Evolutionary conservation across 1,140 invertebrate genomes (phyloP).

Genomic region (Myzus persicae): DNA sequence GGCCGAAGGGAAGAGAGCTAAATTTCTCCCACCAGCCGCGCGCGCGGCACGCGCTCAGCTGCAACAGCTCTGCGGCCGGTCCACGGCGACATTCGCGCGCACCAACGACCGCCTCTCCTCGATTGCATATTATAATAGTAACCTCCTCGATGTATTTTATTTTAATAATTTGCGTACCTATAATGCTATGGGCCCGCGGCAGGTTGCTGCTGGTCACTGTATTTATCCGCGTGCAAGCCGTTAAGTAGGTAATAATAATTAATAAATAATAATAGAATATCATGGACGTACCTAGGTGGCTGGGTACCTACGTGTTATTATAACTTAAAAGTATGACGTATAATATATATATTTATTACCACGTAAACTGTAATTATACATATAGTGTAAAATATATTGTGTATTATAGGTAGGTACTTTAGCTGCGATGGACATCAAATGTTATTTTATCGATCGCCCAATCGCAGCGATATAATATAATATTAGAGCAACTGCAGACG

Average conservation of each 20-base stretch:
- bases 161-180: not conserved
- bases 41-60: not conserved
- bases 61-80: not conserved
- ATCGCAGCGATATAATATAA: not conserved
- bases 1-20: slow-evolving; percentile 38
- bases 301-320: not conserved
- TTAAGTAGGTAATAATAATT: slow-evolving; percentile 16
- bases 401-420: not conserved
- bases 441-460: not conserved
- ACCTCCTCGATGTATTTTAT: not conserved
- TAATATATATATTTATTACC: not conserved
- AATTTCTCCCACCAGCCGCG: slow-evolving; percentile 40
- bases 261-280: not conserved
- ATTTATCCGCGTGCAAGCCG: not conserved
- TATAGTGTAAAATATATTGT: not conserved
- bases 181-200: not conserved
- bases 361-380: not conserved
- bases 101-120: not conserved
- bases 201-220: not conserved
- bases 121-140: not conserved
- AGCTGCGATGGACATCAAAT: not conserved
- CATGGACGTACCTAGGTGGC: not conserved
- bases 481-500: not conserved
- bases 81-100: not conserved
- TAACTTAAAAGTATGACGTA: not conserved